These are phyloP conservation scores for Limonius californicus DNA, from an alignment of 1,140 invertebrate species.

Conservation along the genomic window DNA sequence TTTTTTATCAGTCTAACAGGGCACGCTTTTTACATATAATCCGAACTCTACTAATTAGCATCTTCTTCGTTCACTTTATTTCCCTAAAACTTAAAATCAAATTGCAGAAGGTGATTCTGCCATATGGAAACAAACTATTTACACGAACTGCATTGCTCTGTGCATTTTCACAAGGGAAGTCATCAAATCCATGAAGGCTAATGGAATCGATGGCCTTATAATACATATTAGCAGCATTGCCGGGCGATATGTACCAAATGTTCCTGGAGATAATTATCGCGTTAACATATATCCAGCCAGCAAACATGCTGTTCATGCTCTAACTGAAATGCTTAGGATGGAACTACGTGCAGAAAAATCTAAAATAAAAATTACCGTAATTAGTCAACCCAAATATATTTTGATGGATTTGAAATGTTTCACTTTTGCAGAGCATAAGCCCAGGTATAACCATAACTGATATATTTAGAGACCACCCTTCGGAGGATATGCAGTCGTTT, in stretches of 20 bases:
- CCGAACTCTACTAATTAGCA: no score
- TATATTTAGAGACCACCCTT: background rate
- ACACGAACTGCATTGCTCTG: conserved; percentile 56
- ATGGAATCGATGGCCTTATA: conserved; percentile 38
- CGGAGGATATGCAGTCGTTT: background rate
- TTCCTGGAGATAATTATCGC: conserved; percentile 16
- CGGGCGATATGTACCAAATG: conserved; percentile 46
- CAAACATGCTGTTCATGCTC: conserved; percentile 54
- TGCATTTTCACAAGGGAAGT: conserved; percentile 55
- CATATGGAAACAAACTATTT: conserved; percentile 46
- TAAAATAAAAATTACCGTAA: conserved; percentile 49
- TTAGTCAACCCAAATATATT: background rate
- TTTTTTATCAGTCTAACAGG: no score
- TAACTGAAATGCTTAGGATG: conserved; percentile 53
- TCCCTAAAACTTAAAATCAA: no score
- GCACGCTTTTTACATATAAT: no score
- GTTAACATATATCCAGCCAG: conserved; percentile 51
- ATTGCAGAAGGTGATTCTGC: conserved; percentile 31
- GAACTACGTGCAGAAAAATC: conserved; percentile 48
- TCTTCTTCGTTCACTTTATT: background rate
- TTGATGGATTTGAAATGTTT: background rate
- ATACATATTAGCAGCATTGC: conserved; percentile 52
- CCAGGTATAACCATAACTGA: background rate
- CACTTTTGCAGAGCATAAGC: background rate
- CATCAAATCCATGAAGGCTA: conserved; percentile 53